Percentiles rank a stretch among this genome's conserved stretches.
These are phyloP conservation scores for Teleogryllus occipitalis DNA, from an alignment of 1,140 invertebrate genomes.

Conservation along the genomic window DNA sequence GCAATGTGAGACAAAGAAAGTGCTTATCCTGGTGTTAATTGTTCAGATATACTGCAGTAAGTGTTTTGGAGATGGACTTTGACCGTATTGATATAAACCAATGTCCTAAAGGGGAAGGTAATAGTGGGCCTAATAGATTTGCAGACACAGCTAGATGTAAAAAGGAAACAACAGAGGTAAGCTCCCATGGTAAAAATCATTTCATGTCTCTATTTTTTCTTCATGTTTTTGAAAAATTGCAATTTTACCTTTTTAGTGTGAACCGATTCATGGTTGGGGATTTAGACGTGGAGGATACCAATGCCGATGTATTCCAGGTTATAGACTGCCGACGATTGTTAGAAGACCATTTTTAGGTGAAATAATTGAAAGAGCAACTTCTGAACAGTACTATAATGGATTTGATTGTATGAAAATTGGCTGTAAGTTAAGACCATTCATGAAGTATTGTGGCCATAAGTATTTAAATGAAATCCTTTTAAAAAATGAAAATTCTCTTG, in stretches of 20 bases:
- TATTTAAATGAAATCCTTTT: not conserved
- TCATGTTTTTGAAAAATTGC: not conserved
- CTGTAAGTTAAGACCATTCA: constrained; percentile 53
- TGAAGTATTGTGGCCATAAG: not conserved
- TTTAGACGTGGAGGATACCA: constrained; percentile 93
- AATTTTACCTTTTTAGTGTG: constrained; percentile 58
- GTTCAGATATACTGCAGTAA: constrained; percentile 80
- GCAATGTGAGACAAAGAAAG: not conserved
- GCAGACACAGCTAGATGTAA: constrained; percentile 86
- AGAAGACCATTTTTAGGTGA: constrained; percentile 86
- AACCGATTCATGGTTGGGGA: constrained; percentile 92
- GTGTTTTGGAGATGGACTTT: constrained; percentile 94
- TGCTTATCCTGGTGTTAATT: constrained; percentile 10
- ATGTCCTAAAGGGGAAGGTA: constrained; percentile 82
- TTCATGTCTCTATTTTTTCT: not conserved
- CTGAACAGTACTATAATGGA: constrained; percentile 83
- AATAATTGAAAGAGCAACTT: constrained; percentile 84
- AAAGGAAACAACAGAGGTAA: constrained; percentile 84
- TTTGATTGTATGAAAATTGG: constrained; percentile 89
- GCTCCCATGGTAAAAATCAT: constrained; percentile 18
- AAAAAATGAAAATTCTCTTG: not conserved
- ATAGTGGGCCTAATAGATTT: constrained; percentile 82
- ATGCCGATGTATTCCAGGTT: constrained; percentile 86
- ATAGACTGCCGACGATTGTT: constrained; percentile 74
- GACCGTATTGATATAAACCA: constrained; percentile 97